These are phyloP conservation scores for Trichomycterus rosablanca DNA, from an alignment of 2,113 vertebrate genomes.

Conservation along the genomic window DNA sequence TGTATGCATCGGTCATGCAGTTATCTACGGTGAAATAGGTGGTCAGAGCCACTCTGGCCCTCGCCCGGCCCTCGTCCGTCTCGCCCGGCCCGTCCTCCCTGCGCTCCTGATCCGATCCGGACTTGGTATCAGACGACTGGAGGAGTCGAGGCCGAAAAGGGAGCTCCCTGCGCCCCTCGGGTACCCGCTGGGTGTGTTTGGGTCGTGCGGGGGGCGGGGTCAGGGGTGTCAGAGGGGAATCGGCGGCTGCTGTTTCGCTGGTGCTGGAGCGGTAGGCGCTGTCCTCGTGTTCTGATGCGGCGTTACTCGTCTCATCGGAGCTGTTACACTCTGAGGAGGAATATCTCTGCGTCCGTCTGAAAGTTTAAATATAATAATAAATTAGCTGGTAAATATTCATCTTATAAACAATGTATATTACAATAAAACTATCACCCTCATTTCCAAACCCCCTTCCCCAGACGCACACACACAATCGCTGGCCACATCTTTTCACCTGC, in stretches of 20 bases:
- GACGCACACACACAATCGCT: no score
- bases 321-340: conserved; percentile 71
- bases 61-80: conserved; percentile 50
- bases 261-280: conserved; percentile 63
- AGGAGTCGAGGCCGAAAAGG: conserved; percentile 63
- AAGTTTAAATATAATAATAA: neutral
- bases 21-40: conserved; percentile 96
- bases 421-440: no score
- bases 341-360: conserved; percentile 65
- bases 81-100: conserved; percentile 58
- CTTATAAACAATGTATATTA: neutral
- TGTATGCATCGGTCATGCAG: conserved; percentile 97
- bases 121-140: conserved; percentile 64
- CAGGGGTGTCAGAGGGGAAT: conserved; percentile 53
- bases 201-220: conserved; percentile 79
- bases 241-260: conserved; percentile 52
- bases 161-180: conserved; percentile 48
- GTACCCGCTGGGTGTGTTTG: conserved; percentile 58
- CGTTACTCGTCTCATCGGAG: conserved; percentile 64
- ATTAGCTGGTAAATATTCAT: neutral
- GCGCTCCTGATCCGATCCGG: conserved; percentile 62
- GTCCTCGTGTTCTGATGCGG: conserved; percentile 68
- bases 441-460: no score
- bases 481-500: no score
- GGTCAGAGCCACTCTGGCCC: conserved; percentile 75